Evolutionary conservation across 2,888 invertebrate genomes (phyloP), one percentile per base, ranked within the genome.

Genomic region (Hylaea fasciaria): DNA sequence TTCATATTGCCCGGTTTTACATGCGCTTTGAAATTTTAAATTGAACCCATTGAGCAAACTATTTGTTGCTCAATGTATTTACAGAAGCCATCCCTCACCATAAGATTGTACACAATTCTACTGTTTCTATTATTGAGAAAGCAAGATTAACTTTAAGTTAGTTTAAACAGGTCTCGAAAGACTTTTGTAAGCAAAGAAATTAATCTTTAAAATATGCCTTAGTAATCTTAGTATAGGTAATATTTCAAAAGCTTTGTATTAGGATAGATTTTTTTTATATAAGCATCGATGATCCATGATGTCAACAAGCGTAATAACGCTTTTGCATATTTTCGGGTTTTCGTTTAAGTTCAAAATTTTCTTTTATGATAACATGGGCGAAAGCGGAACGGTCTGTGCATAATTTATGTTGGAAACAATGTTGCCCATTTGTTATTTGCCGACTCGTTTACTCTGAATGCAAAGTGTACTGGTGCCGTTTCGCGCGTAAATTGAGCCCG

Each of bases 401-500:
- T 74, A 65, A 72, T 72, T 73, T 55, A 74, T 63, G 39, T 60
- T 52, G 35, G 41, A 48, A 59, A 45, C 14, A 73, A 71, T 69
- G 66, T 59, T 3, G 22, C 4, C 62, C 69, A 70, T 73, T 70
- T 68, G 47, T 76, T 71, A 66, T 69, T 41, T 55, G 53, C 54
- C 57, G 61, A 62, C 68, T 67, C 68, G 53, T 68, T 57, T 45
- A 29, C 55, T 37, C 48, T 62, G 39, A 55, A 59, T 65, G 56
- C 58, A 65, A 43, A 17, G 22, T 8, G 17, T 22, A 3, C 10
- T 43, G n/a, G 1, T 16, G 13, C 1, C 3, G 16, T 41, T 41
- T 41, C 32, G 9, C 9, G 32, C 39, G 16, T 32, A 29, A 45
- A 45, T 35, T 39, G 4, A 22, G 22, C 22, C 3, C 5, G 22